Conservation (phyloP, 2,888 invertebrate species). For the Nephrotoma appendiculata region DNA sequence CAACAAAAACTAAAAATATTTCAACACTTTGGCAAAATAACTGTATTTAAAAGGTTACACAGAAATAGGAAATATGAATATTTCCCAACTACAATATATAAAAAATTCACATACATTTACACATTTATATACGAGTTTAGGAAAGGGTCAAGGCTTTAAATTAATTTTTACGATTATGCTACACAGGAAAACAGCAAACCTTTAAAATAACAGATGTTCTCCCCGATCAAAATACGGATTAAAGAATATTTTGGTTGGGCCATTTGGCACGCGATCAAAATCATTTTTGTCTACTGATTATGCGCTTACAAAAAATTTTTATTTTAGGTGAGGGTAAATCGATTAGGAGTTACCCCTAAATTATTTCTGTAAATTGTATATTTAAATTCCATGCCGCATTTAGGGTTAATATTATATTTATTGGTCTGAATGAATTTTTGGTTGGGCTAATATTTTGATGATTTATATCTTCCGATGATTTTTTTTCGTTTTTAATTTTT, state of each 20-base stretch:
- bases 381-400: not conserved
- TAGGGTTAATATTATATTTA: not conserved
- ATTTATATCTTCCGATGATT: not conserved
- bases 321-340: not conserved
- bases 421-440: not conserved
- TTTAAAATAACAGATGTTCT: not conserved
- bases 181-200: not conserved
- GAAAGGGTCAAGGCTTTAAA: not conserved
- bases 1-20: not conserved
- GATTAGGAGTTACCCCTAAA: not conserved
- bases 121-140: not conserved
- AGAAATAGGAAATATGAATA: not conserved
- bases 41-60: not conserved
- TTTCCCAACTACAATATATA: not conserved
- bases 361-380: not conserved
- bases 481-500: not conserved
- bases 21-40: not conserved
- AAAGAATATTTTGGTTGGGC: not conserved
- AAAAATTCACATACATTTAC: not conserved
- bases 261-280: not conserved
- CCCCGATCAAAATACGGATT: not conserved
- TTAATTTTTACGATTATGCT: not conserved
- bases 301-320: not conserved
- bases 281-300: not conserved
- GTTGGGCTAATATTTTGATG: not conserved